Conservation (phyloP, 2,888 invertebrate species). For the Andrena marginata region DNA sequence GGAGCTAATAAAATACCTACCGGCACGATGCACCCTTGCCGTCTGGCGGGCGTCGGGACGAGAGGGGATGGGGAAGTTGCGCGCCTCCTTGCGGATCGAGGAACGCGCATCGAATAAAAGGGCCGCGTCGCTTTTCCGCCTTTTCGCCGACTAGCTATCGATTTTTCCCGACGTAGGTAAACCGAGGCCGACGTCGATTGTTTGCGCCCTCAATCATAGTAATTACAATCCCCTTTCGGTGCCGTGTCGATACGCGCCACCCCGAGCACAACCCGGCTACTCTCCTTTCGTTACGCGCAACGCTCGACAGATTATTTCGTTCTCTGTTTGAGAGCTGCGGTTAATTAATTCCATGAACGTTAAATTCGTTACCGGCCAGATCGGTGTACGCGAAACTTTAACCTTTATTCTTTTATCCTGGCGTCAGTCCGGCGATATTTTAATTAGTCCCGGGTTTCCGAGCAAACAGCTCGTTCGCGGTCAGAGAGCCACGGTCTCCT, state of each 20-base stretch:
- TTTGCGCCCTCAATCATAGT: constrained; percentile 47
- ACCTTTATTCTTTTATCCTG: constrained; percentile 13
- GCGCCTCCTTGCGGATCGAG: constrained; percentile 63
- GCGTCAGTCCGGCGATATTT: constrained; percentile 21
- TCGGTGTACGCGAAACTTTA: not conserved
- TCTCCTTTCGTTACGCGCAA: not conserved
- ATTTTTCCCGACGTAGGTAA: constrained; percentile 29
- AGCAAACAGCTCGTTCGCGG: constrained; percentile 49
- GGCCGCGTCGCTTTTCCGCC: constrained; percentile 25
- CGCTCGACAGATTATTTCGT: constrained; percentile 1
- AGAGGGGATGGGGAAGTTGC: constrained; percentile 69
- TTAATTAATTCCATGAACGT: constrained; percentile 39
- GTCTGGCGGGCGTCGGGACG: not conserved
- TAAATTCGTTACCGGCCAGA: not conserved
- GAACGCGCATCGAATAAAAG: constrained; percentile 48
- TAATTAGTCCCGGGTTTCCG: constrained; percentile 54
- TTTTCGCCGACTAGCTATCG: constrained; percentile 33
- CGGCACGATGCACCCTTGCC: constrained; percentile 35
- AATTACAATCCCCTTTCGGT: constrained; percentile 27
- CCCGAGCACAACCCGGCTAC: not conserved
- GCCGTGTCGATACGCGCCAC: not conserved
- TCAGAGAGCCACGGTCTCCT: constrained; percentile 41
- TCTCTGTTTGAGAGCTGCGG: not conserved
- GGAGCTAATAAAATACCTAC: constrained; percentile 74
- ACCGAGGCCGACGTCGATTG: constrained; percentile 31